Conservation (phyloP, 2,888 invertebrate genomes). For the Tribolium freemani region DNA sequence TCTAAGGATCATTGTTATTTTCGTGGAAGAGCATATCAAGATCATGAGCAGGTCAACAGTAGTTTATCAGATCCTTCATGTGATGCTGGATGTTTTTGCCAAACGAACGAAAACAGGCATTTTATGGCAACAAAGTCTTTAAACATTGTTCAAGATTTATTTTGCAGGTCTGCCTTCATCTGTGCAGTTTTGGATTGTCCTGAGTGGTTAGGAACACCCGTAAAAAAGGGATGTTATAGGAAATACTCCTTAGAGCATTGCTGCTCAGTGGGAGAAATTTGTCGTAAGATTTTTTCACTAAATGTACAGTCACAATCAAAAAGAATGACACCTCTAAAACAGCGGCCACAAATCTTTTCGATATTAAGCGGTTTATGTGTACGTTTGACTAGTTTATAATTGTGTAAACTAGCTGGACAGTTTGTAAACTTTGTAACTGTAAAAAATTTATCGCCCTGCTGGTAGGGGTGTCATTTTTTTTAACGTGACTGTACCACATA, state of each 20-base stretch:
- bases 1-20: constrained; percentile 2
- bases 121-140: background rate
- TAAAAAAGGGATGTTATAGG: constrained; percentile 14
- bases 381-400: no score
- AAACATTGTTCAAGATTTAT: background rate
- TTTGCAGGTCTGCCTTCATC: background rate
- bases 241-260: constrained; percentile 25
- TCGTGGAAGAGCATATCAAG: constrained; percentile 7
- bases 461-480: no score
- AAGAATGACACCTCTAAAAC: no score
- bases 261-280: constrained; percentile 24
- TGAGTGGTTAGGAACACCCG: constrained; percentile 12
- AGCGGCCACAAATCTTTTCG: no score
- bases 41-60: background rate
- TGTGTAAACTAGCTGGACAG: no score
- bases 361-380: no score
- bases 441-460: no score
- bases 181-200: constrained; percentile 46
- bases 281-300: constrained; percentile 7
- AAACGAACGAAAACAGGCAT: background rate
- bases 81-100: constrained; percentile 14
- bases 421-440: no score
- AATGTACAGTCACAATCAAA: no score
- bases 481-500: no score
- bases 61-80: background rate